Conservation (phyloP, 2,113 vertebrate genomes). For the Polypterus senegalus region DNA sequence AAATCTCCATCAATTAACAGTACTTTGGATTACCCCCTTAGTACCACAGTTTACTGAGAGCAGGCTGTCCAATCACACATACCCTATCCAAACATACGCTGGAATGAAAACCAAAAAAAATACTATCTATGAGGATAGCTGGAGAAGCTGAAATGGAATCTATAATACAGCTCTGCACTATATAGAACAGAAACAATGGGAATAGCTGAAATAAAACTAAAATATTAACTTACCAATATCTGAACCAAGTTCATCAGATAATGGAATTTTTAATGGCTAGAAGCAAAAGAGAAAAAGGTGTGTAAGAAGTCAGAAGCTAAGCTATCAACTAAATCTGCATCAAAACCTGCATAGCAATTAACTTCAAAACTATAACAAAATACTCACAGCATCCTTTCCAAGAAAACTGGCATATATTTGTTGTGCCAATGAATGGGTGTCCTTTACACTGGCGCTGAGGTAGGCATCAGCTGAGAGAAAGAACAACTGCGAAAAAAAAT, state of each 20-base stretch:
- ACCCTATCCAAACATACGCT: too few relatives aligned
- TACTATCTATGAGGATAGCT: too few relatives aligned
- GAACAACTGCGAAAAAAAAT: conserved; percentile 53
- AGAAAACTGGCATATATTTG: conserved; percentile 80
- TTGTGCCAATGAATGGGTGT: conserved; percentile 62
- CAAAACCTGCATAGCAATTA: neutral
- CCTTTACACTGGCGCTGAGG: conserved; percentile 62
- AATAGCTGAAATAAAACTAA: neutral
- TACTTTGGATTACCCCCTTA: too few relatives aligned
- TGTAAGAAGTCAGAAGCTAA: neutral
- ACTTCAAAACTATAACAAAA: too few relatives aligned
- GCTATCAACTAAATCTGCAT: rapidly evolving
- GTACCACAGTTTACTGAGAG: too few relatives aligned
- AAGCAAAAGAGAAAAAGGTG: neutral
- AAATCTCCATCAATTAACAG: too few relatives aligned
- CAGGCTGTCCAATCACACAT: too few relatives aligned
- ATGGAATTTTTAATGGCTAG: conserved; percentile 73
- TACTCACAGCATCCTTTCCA: conserved; percentile 69
- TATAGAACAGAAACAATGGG: too few relatives aligned
- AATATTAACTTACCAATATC: conserved; percentile 65
- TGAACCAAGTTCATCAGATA: conserved; percentile 58
- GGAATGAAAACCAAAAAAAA: neutral
- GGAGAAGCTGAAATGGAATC: too few relatives aligned
- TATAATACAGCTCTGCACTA: too few relatives aligned
- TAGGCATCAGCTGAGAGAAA: conserved; percentile 79